Conservation (phyloP, 1,140 invertebrate genomes). For the Acarapis woodi region DNA sequence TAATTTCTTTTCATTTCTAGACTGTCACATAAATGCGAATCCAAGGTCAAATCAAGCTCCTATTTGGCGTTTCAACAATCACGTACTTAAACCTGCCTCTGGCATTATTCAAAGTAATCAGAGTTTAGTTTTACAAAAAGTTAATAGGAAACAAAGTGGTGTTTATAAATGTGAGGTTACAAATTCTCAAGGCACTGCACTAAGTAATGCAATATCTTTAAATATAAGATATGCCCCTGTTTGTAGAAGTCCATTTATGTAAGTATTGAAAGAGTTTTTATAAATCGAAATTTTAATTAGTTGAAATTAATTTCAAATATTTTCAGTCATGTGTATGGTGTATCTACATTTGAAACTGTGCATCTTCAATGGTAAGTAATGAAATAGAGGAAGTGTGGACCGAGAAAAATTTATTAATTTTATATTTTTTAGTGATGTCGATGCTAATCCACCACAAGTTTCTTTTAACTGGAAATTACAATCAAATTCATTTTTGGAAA, state of each 20-base stretch:
- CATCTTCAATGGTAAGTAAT: constrained; percentile 64
- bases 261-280: neutral
- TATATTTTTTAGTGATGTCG: too few species aligned
- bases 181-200: constrained; percentile 12
- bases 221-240: constrained; percentile 27
- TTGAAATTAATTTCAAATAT: neutral
- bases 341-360: constrained; percentile 55
- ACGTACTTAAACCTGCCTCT: constrained; percentile 7
- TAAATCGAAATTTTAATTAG: neutral
- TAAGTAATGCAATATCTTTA: constrained; percentile 18
- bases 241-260: constrained; percentile 6
- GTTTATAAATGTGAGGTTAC: constrained; percentile 13
- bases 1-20: too few species aligned
- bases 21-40: constrained; percentile 24
- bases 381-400: too few species aligned
- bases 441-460: constrained; percentile 37
- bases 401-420: too few species aligned
- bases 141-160: constrained; percentile 13
- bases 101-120: constrained; percentile 15
- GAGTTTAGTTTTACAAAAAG: constrained; percentile 14
- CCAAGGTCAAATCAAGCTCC: constrained; percentile 8
- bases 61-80: constrained; percentile 10
- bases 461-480: constrained; percentile 10
- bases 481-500: constrained; percentile 1
- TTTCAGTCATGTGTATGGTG: constrained; percentile 40